Percentiles rank a stretch among this genome's conserved stretches.
phyloP scores from a whole-genome alignment of 2,113 vertebrate species.

The Anarrhichthys ocellatus region DNA sequence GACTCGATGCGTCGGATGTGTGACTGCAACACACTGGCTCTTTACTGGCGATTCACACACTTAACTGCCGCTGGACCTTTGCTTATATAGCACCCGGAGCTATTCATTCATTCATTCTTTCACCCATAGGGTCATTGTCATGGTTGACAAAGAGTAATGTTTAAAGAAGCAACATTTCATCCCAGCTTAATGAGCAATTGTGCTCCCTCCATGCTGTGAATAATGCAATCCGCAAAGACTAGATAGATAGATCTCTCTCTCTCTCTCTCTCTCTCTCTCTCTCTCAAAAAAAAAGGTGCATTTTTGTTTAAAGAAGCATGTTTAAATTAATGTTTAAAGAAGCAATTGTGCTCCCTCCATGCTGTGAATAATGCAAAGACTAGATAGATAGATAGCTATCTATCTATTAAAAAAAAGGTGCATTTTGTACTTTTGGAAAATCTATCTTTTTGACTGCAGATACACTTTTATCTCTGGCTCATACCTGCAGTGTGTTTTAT shows the following conservation, averaged over 20 bases:
- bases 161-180: not conserved
- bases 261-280: no score
- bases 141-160: not conserved
- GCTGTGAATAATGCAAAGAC: no score
- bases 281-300: no score
- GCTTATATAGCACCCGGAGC: not conserved
- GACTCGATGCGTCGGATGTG: not conserved
- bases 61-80: not conserved
- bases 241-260: no score
- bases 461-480: not conserved
- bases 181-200: not conserved
- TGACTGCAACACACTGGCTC: not conserved
- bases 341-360: no score
- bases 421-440: not conserved
- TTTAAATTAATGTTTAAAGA: no score
- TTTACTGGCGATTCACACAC: constrained; percentile 15
- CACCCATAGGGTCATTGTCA: not conserved
- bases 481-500: not conserved
- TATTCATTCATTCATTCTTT: not conserved
- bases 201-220: not conserved
- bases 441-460: not conserved
- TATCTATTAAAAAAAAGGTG: no score
- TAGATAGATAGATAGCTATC: no score
- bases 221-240: not conserved
- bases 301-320: no score